A percentile compares a stretch with the other conserved stretches of the same genome.
These are phyloP conservation scores for Druceiella hillmani DNA, from an alignment of 2,888 invertebrate genomes.

Conservation along the genomic window DNA sequence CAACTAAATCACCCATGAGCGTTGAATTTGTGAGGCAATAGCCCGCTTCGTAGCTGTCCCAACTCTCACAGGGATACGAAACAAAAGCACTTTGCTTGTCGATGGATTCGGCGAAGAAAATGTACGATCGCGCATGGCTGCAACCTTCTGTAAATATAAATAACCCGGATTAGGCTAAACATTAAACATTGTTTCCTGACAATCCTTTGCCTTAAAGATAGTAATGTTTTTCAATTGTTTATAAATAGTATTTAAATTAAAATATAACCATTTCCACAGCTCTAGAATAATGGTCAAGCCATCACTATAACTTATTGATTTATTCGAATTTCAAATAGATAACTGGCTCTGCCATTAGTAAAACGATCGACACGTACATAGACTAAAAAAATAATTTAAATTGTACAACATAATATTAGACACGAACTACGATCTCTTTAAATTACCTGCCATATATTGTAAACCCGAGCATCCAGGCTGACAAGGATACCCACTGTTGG, in stretches of 20 bases:
- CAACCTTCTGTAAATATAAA: constrained; percentile 52
- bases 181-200: constrained; percentile 9
- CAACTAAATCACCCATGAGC: constrained; percentile 53
- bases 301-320: too few species aligned
- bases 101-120: constrained; percentile 62
- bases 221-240: too few species aligned
- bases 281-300: too few species aligned
- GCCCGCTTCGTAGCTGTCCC: constrained; percentile 41
- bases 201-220: too few species aligned
- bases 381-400: constrained; percentile 1
- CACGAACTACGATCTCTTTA: not conserved
- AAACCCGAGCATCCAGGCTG: constrained; percentile 63
- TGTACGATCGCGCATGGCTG: constrained; percentile 61
- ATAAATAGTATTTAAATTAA: too few species aligned
- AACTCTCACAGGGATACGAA: constrained; percentile 51
- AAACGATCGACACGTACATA: constrained; percentile 4
- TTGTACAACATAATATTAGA: not conserved
- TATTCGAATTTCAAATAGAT: too few species aligned
- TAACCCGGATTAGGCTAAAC: constrained; percentile 8
- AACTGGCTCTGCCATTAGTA: too few species aligned
- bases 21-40: constrained; percentile 31
- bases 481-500: constrained; percentile 59
- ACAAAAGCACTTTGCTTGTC: constrained; percentile 46
- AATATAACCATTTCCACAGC: too few species aligned
- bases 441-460: constrained; percentile 35